Conservation (phyloP, 2,888 invertebrate species). For the Trisateles emortualis region DNA sequence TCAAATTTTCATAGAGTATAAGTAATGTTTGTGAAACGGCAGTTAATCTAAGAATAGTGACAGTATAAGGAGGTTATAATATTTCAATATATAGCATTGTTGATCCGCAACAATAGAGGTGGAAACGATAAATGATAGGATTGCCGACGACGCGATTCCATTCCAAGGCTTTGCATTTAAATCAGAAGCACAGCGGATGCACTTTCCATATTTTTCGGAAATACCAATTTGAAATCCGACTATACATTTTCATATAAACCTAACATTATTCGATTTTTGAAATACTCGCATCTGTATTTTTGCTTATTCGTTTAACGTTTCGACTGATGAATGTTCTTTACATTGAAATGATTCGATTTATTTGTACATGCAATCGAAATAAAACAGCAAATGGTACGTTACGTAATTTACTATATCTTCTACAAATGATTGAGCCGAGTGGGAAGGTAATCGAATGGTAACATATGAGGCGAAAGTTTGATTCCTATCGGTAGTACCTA, state of each 20-base stretch:
- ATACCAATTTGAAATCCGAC: slow-evolving; percentile 32
- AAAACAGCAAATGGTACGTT: not conserved
- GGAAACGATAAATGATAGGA: slow-evolving; percentile 61
- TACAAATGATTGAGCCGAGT: no score
- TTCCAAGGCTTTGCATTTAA: slow-evolving; percentile 74
- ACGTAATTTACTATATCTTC: not conserved
- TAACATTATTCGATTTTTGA: slow-evolving; percentile 21
- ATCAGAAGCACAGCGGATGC: slow-evolving; percentile 65
- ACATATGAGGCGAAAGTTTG: no score
- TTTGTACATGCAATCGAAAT: not conserved
- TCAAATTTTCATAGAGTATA: no score
- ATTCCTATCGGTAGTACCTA: no score
- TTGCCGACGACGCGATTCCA: slow-evolving; percentile 59
- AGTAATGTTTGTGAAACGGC: not conserved
- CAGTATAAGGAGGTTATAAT: slow-evolving; percentile 41
- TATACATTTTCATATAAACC: slow-evolving; percentile 13
- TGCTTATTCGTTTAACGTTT: not conserved
- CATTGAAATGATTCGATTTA: slow-evolving; percentile 7
- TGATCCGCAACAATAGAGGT: slow-evolving; percentile 53
- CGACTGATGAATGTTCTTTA: slow-evolving; percentile 3
- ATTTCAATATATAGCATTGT: slow-evolving; percentile 44
- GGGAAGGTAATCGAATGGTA: no score
- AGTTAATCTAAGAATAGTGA: slow-evolving; percentile 20
- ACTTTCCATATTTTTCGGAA: slow-evolving; percentile 67
- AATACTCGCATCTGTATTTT: not conserved